Conservation (phyloP, 2,797 vertebrate genomes). For the Pachyuromys duprasi region DNA sequence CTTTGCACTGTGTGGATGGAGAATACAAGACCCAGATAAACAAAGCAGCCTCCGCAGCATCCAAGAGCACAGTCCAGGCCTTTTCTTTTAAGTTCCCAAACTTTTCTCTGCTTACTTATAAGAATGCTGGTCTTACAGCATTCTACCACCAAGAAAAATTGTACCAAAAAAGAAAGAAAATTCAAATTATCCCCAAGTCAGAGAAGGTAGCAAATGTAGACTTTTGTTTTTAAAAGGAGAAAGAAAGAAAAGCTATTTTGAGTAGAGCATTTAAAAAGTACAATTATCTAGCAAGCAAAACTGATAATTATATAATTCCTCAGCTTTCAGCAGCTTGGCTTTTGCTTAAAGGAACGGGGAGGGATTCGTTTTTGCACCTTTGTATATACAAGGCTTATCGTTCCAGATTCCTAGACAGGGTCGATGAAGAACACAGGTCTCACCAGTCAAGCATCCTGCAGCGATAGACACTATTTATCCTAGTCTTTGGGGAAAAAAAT, state of each 20-base stretch:
- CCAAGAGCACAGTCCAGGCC: neutral
- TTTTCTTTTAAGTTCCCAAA: neutral
- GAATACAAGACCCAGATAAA: conserved; percentile 61
- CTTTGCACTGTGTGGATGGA: conserved; percentile 58
- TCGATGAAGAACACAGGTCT: neutral
- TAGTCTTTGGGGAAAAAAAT: neutral
- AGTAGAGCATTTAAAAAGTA: conserved; percentile 69
- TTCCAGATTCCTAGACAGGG: neutral
- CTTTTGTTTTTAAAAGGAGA: conserved; percentile 18
- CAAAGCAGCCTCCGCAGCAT: conserved; percentile 30
- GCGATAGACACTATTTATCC: neutral
- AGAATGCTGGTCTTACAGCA: neutral
- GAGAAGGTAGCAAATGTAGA: conserved; percentile 18
- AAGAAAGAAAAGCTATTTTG: conserved; percentile 56
- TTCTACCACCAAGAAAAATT: conserved; percentile 45
- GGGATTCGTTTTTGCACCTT: conserved; percentile 3
- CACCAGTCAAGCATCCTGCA: neutral
- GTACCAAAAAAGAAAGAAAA: neutral
- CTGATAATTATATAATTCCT: conserved; percentile 69
- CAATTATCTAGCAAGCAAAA: conserved; percentile 70
- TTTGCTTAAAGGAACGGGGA: conserved; percentile 71
- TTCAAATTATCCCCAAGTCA: conserved; percentile 49
- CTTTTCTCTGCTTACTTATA: conserved; percentile 56
- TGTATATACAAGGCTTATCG: neutral
- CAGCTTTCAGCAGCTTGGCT: conserved; percentile 69